Base-by-base conservation (phyloP, 2,113 vertebrate genomes). In the Cacatua alba region DNA sequence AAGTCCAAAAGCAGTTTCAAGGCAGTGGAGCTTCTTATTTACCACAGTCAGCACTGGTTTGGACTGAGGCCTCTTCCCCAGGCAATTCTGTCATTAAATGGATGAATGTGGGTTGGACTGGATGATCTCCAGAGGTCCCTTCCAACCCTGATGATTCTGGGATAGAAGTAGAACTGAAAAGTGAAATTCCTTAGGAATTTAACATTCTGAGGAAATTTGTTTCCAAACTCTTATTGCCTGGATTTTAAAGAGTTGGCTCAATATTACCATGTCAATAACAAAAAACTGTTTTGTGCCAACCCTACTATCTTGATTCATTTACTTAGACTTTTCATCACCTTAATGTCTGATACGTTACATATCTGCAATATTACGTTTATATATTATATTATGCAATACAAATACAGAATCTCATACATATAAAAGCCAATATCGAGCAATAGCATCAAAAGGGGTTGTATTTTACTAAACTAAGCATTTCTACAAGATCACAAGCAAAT, bases 281-380 rank as follows among this genome's bases (percentile, higher is more conserved):
- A 76, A 92, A 94, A 76, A 17, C 35, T 49, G 15, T 23, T 68
- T 75, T 72, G 37, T 90, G 52, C 37, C 48, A 49, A 13, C 67
- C 3, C 1, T 65, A 64, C 37, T 91, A 65, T 90, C 86, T 82
- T 65, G 78, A 92, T 94, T 84, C 81, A 91, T 94, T 95, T 91
- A 31, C 62, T 79, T 44, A 44, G 62, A 65, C 41, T 76, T 95
- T 77, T 23, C 64, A 92, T 72, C 53, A 49, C 59, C 81, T 63
- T 80, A 69, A 59, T 92, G 63, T 82, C 85, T 87, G 49, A 44
- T n/a, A 53, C 77, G 43, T 77, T 60, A 84, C 41, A n/a, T 72
- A 60, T 31, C 75, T 86, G n/a, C 53, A 88, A 37, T 80, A 80
- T 74, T 67, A 48, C n/a, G 19, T 77, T 93, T 92, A 85, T 59